A percentile compares a stretch with the other conserved stretches of the same genome.
Evolutionary conservation across 64 coral and sea anemone species (phyloP).

Genomic region (Stichodactyla helianthus): DNA sequence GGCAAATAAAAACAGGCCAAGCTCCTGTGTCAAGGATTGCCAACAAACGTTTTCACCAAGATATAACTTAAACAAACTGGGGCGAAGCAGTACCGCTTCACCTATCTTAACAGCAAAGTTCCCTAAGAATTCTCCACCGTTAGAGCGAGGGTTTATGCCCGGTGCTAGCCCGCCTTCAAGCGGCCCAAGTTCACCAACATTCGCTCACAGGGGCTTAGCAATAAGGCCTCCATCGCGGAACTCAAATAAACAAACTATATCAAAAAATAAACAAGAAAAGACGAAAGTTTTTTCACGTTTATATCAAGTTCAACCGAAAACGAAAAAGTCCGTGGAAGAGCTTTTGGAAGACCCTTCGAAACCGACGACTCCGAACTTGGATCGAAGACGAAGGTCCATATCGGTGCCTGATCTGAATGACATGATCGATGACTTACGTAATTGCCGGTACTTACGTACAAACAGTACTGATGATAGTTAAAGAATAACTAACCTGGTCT

Average conservation of each 20-base stretch:
- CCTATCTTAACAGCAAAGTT: slow-evolving; percentile 18
- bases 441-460: slow-evolving; percentile 62
- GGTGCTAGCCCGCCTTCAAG: not conserved
- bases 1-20: not conserved
- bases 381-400: slow-evolving; percentile 47
- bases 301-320: slow-evolving; percentile 9
- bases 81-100: not conserved
- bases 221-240: slow-evolving; percentile 1
- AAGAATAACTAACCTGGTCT: not conserved
- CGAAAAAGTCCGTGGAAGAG: slow-evolving; percentile 9
- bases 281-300: slow-evolving; percentile 22
- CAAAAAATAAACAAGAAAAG: slow-evolving; percentile 19
- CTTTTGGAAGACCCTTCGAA: not conserved
- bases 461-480: slow-evolving; percentile 14
- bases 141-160: not conserved
- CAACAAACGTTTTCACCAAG: not conserved
- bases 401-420: slow-evolving; percentile 73
- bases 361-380: not conserved
- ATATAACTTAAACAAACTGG: not conserved
- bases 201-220: slow-evolving; percentile 4
- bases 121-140: not conserved
- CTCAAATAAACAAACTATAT: not conserved
- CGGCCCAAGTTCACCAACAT: not conserved
- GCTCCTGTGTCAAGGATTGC: not conserved
- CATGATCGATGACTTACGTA: slow-evolving; percentile 47